Base-by-base conservation (phyloP, 2,888 invertebrate genomes). In the Tenthredo distinguenda region DNA sequence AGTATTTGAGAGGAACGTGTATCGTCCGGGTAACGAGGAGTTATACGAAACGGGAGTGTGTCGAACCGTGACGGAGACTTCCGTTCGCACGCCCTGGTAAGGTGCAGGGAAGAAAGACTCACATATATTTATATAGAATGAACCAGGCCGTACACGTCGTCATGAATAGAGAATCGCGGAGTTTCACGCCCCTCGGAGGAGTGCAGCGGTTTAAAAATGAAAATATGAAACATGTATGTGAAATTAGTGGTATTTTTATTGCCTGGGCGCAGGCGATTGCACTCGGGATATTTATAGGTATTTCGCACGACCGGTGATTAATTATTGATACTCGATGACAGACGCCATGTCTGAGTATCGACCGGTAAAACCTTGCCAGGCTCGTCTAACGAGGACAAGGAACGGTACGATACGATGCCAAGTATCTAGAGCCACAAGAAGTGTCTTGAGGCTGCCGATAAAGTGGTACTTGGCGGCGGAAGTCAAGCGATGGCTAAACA, bases 41-140 rank as follows among this genome's bases (percentile, higher is more conserved):
- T 10, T n/a, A 40, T 74, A 81, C 40, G 40, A 88, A 88, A 87
- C 87, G 76, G 86, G 84, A 86, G 87, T 89, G 91, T 90, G 90
- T 90, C 93, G 92, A 92, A 88, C 90, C 92, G 88, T 91, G 90
- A 92, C 92, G 90, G 90, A 88, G 91, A 90, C 91, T 90, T 93
- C 93, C 93, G 92, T 92, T 93, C 93, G 91, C 93, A 93, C 93
- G 93, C 91, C 91, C 91, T 87, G 88, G 88, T 47, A 81, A 81
- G 62, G 34, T n/a, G 55, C n/a, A 50, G n/a, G 55, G 55, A 55
- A 55, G 55, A n/a, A 55, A 55, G 55, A 55, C 47, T 47, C 47
- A 3, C 47, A 0, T 47, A 2, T 62, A 21, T 26, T 10, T 62
- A 21, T 12, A 18, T 62, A 26, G 21, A 31, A 31, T 9, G 62